Base-by-base conservation (phyloP, 2,888 invertebrate genomes). In the Pseudeuparius sepicola region DNA sequence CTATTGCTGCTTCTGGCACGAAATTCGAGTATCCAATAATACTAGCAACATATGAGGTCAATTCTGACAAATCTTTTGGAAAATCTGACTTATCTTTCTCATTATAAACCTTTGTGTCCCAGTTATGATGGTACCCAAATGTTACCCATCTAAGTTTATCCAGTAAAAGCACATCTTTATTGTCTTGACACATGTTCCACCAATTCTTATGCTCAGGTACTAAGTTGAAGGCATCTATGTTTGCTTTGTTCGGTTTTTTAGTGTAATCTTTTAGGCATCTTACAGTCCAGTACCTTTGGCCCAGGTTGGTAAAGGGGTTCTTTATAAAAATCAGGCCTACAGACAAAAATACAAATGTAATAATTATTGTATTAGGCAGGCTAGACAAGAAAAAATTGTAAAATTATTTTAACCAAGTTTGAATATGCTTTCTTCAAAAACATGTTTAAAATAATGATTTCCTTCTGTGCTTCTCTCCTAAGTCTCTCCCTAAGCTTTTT, bases 101-200 rank as follows among this genome's bases (percentile, higher is more conserved):
- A 36, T 67, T 71, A 54, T 89, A 89, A 7, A 77, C 58, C 71
- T 97, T 98, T 34, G 88, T 85, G 52, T 92, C 80, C 97, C 98
- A 98, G 59, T 98, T 80, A 62, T 98, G 94, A 63, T 98, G 97
- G 58, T 94, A 96, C 9, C 98, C 98, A 18, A 97, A 63, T 0
- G 97, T 98, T 2, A 84, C 76, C 98, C 98, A 98, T 49, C 97
- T 67, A 48, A 98, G 57, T 51, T 74, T 73, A 27, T 67, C 56
- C 17, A 61, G 38, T n/a, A 67, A 45, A 14, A 49, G 44, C 36
- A 44, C 44, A 40, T 53, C 49, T 20, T 43, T 44, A 27, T 57
- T 43, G 15, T 53, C 51, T 55, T 65, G 60, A 54, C 72, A 70
- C 43, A 65, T 61, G 44, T 70, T 65, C 85, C 85, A 76, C 84